phyloP scores from a whole-genome alignment of 1,140 invertebrate genomes.

The Musca domestica region DNA sequence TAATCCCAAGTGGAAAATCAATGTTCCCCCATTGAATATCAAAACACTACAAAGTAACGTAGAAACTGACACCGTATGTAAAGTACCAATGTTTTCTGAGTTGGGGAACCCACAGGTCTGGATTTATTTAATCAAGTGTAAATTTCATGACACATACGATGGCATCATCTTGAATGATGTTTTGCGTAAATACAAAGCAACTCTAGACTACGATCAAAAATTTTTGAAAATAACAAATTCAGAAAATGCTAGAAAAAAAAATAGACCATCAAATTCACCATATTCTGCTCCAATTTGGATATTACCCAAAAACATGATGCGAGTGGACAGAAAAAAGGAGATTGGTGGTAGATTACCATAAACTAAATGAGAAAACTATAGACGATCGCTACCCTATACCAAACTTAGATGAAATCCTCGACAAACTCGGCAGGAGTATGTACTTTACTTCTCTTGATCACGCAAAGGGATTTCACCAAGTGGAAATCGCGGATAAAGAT shows the following conservation, averaged over 20 bases:
- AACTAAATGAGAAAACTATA: constrained; percentile 46
- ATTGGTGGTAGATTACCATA: constrained; percentile 45
- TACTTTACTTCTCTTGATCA: constrained; percentile 55
- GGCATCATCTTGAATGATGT: neutral
- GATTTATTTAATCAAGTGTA: neutral
- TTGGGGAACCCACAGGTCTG: too few relatives aligned
- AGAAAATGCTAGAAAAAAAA: constrained; percentile 2
- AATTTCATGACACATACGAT: neutral
- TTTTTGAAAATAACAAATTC: neutral
- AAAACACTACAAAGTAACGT: too few relatives aligned
- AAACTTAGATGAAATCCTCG: constrained; percentile 55
- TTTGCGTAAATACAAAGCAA: neutral
- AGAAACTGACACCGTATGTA: too few relatives aligned
- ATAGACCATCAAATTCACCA: constrained; percentile 1
- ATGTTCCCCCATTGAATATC: too few relatives aligned
- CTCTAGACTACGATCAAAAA: neutral
- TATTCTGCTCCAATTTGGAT: constrained; percentile 7
- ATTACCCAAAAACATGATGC: neutral
- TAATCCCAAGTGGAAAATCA: too few relatives aligned
- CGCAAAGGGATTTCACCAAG: neutral
- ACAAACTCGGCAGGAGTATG: constrained; percentile 51
- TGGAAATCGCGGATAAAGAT: neutral
- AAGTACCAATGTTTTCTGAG: too few relatives aligned
- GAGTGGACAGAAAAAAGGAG: constrained; percentile 33
- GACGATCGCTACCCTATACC: constrained; percentile 56